phyloP scores from a whole-genome alignment of 2,113 vertebrate species.

The Rhodinocichla rosea region DNA sequence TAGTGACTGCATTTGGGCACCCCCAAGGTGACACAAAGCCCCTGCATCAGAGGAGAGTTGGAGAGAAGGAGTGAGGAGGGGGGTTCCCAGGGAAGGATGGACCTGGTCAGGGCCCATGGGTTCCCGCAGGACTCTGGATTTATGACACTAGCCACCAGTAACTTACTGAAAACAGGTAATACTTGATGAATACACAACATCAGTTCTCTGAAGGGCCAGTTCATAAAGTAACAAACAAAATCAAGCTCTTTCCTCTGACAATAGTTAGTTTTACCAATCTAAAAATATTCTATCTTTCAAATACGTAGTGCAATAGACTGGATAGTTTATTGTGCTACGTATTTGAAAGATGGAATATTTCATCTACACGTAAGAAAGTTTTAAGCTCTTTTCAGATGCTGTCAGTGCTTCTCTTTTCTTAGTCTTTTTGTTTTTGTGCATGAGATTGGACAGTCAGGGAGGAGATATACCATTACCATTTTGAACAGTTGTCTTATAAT shows the following conservation, averaged over 20 bases:
- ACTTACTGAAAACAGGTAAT: background rate
- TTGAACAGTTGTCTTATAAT: background rate
- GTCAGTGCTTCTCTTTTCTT: background rate
- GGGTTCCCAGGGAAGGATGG: background rate
- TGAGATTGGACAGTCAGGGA: background rate
- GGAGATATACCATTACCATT: background rate
- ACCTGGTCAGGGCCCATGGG: too few relatives aligned
- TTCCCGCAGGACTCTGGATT: background rate
- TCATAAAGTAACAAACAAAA: background rate
- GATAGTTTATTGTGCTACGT: background rate
- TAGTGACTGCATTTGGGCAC: background rate
- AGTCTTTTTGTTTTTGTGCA: background rate
- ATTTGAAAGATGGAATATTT: background rate
- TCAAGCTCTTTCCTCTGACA: background rate
- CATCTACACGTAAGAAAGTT: background rate
- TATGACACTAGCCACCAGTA: background rate
- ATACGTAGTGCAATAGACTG: too few relatives aligned
- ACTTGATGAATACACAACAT: background rate
- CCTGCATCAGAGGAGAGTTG: background rate
- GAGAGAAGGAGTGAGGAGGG: rapidly evolving
- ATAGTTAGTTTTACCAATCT: background rate
- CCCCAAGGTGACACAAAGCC: rapidly evolving
- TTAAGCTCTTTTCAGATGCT: background rate
- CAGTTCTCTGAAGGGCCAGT: background rate
- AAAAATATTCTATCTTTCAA: too few relatives aligned